These are phyloP conservation scores for Pavo muticus DNA, from an alignment of 2,113 vertebrate species.

Conservation along the genomic window DNA sequence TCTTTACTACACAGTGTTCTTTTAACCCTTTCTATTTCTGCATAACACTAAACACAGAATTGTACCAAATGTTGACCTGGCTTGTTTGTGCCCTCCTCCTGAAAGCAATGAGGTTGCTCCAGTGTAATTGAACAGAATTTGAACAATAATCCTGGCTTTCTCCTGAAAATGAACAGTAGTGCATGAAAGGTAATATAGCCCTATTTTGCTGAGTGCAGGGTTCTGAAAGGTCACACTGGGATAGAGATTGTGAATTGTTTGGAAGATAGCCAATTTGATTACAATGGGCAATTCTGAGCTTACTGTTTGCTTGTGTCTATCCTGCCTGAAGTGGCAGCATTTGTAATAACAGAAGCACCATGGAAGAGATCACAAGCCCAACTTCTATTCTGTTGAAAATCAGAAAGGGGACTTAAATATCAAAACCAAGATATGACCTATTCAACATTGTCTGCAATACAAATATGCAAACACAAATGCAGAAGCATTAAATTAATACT, in stretches of 20 bases:
- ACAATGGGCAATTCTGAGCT: slow-evolving; percentile 57
- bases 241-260: slow-evolving; percentile 60
- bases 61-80: not conserved
- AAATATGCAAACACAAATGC: not conserved
- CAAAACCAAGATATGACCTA: not conserved
- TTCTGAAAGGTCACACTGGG: slow-evolving; percentile 58
- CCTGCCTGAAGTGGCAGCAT: slow-evolving; percentile 51
- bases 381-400: slow-evolving; percentile 23
- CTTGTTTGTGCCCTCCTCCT: not conserved
- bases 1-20: not conserved
- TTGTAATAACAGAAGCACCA: slow-evolving; percentile 29
- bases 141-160: slow-evolving; percentile 57
- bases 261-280: slow-evolving; percentile 72
- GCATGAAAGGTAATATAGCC: slow-evolving; percentile 52
- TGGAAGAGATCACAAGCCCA: not conserved
- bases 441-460: not conserved
- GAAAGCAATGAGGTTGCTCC: slow-evolving; percentile 37
- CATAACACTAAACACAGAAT: not conserved
- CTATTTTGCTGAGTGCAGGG: slow-evolving; percentile 57
- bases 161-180: slow-evolving; percentile 49
- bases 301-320: slow-evolving; percentile 53
- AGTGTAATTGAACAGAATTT: slow-evolving; percentile 40
- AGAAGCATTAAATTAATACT: not conserved
- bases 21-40: not conserved
- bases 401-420: not conserved